Conservation (phyloP, 37 sponge, comb jelly and placozoan species). For the Agelas oroides region DNA sequence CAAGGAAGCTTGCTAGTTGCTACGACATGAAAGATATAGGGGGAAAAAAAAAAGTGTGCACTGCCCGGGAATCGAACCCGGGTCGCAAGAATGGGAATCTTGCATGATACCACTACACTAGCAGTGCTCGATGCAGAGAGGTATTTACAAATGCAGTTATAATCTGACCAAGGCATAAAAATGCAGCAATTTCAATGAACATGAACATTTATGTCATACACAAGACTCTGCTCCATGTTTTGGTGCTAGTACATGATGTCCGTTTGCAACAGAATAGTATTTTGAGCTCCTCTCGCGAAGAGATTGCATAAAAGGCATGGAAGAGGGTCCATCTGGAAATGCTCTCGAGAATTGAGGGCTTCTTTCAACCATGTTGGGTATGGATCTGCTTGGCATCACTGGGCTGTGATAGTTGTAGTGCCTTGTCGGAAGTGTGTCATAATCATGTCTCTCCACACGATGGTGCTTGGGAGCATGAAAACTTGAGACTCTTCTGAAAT, state of each 20-base stretch:
- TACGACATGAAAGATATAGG: no score
- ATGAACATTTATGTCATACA: background rate
- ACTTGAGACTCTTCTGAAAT: background rate
- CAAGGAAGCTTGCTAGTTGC: no score
- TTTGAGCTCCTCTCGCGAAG: background rate
- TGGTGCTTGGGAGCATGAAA: constrained; percentile 22
- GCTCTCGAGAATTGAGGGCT: background rate
- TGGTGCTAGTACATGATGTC: background rate
- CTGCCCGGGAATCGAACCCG: constrained; percentile 97
- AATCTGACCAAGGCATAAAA: no score
- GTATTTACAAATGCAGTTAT: no score
- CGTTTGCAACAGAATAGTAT: no score
- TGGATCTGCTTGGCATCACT: constrained; percentile 26
- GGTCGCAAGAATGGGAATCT: constrained; percentile 97
- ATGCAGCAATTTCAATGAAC: no score
- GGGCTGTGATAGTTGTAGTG: background rate
- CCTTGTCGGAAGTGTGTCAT: background rate
- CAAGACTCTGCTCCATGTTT: constrained; percentile 9
- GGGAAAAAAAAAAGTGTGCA: constrained; percentile 71
- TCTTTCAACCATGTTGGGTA: constrained; percentile 32
- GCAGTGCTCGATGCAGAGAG: constrained; percentile 84
- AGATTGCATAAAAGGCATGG: constrained; percentile 3
- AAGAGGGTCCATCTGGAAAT: background rate
- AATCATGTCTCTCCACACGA: background rate
- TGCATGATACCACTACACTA: constrained; percentile 95